These are phyloP conservation scores for Catagonus wagneri DNA, from an alignment of 2,113 vertebrate genomes.

Conservation along the genomic window DNA sequence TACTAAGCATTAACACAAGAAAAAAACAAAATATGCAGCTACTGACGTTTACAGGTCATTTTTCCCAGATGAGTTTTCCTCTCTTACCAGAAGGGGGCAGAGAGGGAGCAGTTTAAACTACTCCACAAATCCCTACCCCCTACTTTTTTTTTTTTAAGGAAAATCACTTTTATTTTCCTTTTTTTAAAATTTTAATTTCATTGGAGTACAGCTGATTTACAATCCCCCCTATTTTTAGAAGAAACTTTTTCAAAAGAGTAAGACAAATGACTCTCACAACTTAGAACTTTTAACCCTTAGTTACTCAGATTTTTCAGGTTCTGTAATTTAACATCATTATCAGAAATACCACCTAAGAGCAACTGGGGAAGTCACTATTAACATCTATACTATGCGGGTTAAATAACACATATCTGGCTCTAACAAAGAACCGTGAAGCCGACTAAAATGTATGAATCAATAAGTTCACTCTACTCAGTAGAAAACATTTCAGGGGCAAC, in stretches of 20 bases:
- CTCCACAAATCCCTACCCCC: too few species aligned
- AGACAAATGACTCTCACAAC: constrained; percentile 3
- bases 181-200: too few species aligned
- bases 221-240: background rate
- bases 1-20: background rate
- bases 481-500: constrained; percentile 71
- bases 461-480: constrained; percentile 73
- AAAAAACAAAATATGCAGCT: background rate
- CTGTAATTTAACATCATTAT: constrained; percentile 77
- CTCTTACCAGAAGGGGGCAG: constrained; percentile 82
- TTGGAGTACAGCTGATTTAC: too few species aligned
- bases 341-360: constrained; percentile 80
- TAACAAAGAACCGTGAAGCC: constrained; percentile 78
- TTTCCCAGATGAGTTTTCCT: background rate
- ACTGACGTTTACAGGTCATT: background rate
- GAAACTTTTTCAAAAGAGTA: background rate
- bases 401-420: constrained; percentile 80
- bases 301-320: constrained; percentile 74
- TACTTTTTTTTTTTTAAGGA: too few species aligned
- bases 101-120: background rate
- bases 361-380: constrained; percentile 76
- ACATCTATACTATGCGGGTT: constrained; percentile 79
- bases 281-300: constrained; percentile 61
- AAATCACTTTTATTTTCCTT: too few species aligned
- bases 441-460: constrained; percentile 72